A percentile compares a stretch with the other conserved stretches of the same genome.
Conservation (phyloP, 2,888 invertebrate genomes). For the Megalurothrips usitatus region DNA sequence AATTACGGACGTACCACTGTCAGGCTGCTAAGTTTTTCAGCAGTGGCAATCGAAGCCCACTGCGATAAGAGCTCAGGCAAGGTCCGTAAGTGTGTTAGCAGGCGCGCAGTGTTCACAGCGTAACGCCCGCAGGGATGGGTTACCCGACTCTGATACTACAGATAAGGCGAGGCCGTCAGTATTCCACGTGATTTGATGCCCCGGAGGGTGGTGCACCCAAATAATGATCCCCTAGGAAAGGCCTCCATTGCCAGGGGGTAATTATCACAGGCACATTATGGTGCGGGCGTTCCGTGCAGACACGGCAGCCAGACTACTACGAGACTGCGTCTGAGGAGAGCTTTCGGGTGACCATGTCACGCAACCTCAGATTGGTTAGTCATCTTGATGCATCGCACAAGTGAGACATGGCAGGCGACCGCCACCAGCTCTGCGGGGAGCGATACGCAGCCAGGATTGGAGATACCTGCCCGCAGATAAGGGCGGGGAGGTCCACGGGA, state of each 20-base stretch:
- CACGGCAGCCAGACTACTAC: background rate
- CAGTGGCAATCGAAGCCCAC: too few species aligned
- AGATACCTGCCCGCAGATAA: background rate
- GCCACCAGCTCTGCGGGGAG: background rate
- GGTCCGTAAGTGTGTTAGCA: too few species aligned
- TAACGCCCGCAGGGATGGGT: background rate
- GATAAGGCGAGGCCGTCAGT: background rate
- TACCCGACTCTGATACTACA: background rate
- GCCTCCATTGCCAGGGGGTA: background rate
- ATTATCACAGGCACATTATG: background rate
- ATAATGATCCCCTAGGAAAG: background rate
- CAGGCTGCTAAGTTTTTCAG: too few species aligned
- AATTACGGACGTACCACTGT: too few species aligned
- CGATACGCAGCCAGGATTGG: background rate
- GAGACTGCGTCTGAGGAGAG: background rate
- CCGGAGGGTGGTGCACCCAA: background rate
- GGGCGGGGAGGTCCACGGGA: background rate
- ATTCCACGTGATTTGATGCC: background rate
- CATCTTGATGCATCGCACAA: background rate
- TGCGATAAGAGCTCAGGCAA: too few species aligned
- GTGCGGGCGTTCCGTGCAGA: background rate
- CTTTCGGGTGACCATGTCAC: background rate
- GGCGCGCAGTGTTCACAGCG: background rate
- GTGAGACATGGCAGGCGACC: background rate
- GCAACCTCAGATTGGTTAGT: background rate